Evolutionary conservation across 2,797 vertebrate species (phyloP), one percentile per base, ranked within the genome.

Genomic region (Gallirallus australis): DNA sequence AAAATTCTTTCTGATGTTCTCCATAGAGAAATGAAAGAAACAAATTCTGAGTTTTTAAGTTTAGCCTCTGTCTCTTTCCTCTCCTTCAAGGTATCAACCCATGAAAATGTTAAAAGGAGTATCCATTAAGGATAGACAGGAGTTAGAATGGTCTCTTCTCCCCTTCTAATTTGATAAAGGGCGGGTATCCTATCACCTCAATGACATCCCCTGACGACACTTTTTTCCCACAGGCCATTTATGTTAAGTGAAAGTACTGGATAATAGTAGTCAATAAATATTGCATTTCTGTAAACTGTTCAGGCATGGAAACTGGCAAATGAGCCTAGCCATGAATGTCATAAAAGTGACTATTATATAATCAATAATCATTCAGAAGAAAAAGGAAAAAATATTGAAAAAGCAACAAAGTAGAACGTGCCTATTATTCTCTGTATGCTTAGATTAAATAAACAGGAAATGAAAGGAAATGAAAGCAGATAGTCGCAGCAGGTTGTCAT

Each of bases 331-430:
- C 59, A 89, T 76, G 56, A 89, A 82, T 68, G 42, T 68, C 61
- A 81, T 76, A 72, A 83, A 84, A 97, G 57, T 64, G 75, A 81
- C 71, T 93, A 90, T 78, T 91, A 77, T 28, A 59, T 82, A 91
- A 95, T 93, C 89, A 93, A 92, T 95, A 96, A 94, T 87, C 3
- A 68, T 91, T 87, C 40, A 61, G 33, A 77, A 72, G 59, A 80
- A 87, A 96, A 72, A 50, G 50, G 24, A 75, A 66, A 89, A 83
- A 81, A 2, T 82, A 79, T 69, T 75, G 61, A 63, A 94, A 92
- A 66, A 53, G 25, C 37, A 61, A 63, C 27, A 61, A 86, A 94
- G 69, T 64, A 87, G 47, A 71, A 71, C 69, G 19, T 65, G n/a
- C 83, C 64, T 75, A 53, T 79, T 93, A 66, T 63, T 93, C 53